A percentile compares a stretch with the other conserved stretches of the same genome.
phyloP scores from a whole-genome alignment of 2,888 invertebrate genomes.

The Philereme transversata region DNA sequence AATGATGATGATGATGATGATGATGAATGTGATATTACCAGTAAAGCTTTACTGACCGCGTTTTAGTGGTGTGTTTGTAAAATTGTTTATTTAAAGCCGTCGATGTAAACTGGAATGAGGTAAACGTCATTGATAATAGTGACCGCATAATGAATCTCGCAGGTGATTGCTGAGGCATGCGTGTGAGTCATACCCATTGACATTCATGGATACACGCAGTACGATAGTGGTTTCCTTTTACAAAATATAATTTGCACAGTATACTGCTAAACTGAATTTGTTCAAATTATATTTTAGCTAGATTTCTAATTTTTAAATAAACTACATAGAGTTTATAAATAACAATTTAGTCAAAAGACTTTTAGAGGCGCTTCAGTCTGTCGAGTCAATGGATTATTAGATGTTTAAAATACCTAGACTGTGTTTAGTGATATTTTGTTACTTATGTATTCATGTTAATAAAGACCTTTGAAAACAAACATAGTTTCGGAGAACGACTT shows the following conservation, averaged over 20 bases:
- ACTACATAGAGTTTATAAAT: no score
- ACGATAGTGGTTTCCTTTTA: slow-evolving; percentile 40
- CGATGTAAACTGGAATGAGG: slow-evolving; percentile 37
- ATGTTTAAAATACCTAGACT: no score
- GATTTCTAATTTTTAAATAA: no score
- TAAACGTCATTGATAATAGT: slow-evolving; percentile 43
- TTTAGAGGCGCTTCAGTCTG: no score
- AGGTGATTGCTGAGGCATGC: slow-evolving; percentile 57
- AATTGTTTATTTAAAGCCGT: slow-evolving; percentile 33
- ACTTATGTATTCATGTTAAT: no score
- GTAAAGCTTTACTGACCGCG: slow-evolving; percentile 14
- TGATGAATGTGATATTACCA: slow-evolving; percentile 7
- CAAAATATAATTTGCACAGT: slow-evolving; percentile 18
- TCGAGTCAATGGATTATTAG: no score
- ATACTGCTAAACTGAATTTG: slow-evolving; percentile 5
- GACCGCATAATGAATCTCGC: slow-evolving; percentile 42
- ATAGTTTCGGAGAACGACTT: no score
- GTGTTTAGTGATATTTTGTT: no score
- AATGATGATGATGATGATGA: no score
- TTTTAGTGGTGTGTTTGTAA: slow-evolving; percentile 23
- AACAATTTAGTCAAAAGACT: no score
- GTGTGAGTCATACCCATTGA: slow-evolving; percentile 64
- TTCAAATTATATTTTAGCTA: not conserved
- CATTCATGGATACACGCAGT: slow-evolving; percentile 50
- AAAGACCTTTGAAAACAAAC: no score